Base-by-base conservation (phyloP, 2,113 vertebrate species). In the Mirza zaza region DNA sequence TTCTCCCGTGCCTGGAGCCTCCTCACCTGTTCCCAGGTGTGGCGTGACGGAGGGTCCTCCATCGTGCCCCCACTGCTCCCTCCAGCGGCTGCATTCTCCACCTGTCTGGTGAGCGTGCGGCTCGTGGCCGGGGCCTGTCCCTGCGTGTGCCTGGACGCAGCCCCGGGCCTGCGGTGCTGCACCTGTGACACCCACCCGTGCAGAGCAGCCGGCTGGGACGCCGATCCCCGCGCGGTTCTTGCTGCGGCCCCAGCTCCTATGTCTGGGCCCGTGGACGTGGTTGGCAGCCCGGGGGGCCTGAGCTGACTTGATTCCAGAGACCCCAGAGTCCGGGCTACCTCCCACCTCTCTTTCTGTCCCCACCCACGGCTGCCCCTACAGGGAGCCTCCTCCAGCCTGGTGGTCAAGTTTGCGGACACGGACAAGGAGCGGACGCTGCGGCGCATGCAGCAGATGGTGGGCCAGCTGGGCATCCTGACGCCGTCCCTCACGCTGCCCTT, bases 391-490 rank as follows among this genome's bases (percentile, higher is more conserved):
- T 99, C 99, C 98, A 99, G 99, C 99, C 98, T 99, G 98, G 99
- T 99, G 99, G 99, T 99, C 98, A 99, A 99, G 98, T 99, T 99
- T 94, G 99, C 99, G 3, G 99, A 99, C 99, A 99, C 99, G 20
- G 99, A 99, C 98, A 99, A 99, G 98, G 99, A 99, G 98, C 99
- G 99, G 98, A 99, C 99, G 57, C 99, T 99, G 87, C 99, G 99
- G 73, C 99, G 99, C 88, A 99, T 99, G 99, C 99, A 99, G 98
- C 99, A 99, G 99, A 99, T 99, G 99, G 99, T 99, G 96, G 99
- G 99, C 95, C 99, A 99, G 99, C 99, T 99, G 98, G 99, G 99
- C 96, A 99, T 99, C 98, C 99, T 99, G 98, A 99, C 99, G 92
- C 99, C 99, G 0, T 99, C 99, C 97, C 99, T 99, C 93, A 99